phyloP scores from a whole-genome alignment of 2,113 vertebrate species.

The Ophthalmolycus amberensis region DNA sequence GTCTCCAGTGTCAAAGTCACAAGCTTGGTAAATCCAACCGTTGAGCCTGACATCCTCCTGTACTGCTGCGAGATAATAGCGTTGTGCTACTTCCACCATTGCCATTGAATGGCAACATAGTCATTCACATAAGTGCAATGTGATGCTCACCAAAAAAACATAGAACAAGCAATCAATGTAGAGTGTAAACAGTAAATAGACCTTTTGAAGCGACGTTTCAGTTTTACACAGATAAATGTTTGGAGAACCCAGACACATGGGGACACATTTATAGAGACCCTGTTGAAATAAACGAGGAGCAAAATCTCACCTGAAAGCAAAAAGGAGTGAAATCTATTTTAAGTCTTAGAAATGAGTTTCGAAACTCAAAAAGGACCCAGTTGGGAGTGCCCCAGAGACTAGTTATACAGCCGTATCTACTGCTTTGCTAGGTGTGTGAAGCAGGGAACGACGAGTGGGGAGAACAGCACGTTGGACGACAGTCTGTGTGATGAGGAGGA shows the following conservation, averaged over 20 bases:
- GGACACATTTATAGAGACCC: background rate
- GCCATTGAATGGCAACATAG: background rate
- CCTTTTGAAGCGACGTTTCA: background rate
- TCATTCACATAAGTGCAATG: background rate
- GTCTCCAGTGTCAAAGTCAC: background rate
- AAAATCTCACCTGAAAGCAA: background rate
- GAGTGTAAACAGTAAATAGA: background rate
- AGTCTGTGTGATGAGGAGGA: conserved; percentile 88
- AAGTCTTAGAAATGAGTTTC: conserved; percentile 26
- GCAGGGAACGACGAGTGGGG: conserved; percentile 64
- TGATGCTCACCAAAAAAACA: background rate
- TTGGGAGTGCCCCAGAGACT: conserved; percentile 40
- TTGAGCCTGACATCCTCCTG: background rate
- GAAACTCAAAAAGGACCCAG: conserved; percentile 31
- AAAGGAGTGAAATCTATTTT: conserved; percentile 2
- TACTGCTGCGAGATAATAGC: background rate
- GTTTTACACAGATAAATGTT: background rate
- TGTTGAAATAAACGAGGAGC: background rate
- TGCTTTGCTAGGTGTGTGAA: conserved; percentile 87
- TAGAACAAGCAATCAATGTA: background rate
- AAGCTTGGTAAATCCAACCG: background rate
- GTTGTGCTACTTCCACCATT: background rate
- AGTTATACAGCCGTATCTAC: conserved; percentile 47
- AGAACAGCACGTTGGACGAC: conserved; percentile 78
- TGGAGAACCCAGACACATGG: background rate